A percentile compares a stretch with the other conserved stretches of the same genome.
Evolutionary conservation across 1,140 invertebrate genomes (phyloP).

Genomic region (Calosoma granatense): DNA sequence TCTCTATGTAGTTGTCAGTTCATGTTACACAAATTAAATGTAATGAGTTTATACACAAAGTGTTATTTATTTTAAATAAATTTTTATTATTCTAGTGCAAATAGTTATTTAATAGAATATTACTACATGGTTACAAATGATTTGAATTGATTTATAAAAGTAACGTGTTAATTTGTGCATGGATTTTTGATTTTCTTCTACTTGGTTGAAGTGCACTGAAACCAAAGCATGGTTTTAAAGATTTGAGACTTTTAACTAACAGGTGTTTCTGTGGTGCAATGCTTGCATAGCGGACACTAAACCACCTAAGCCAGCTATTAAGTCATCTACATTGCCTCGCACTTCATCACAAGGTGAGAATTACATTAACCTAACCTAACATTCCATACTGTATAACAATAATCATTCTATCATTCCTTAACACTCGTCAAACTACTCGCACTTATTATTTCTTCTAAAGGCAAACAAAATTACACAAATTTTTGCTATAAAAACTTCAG

Average conservation of each 20-base stretch:
- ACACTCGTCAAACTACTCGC: no score
- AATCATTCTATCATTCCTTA: no score
- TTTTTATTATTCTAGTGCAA: no score
- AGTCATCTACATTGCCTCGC: slow-evolving; percentile 84
- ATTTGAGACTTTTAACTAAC: slow-evolving; percentile 22
- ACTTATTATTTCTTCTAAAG: no score
- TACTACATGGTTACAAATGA: no score
- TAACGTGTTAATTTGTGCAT: no score
- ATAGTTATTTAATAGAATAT: no score
- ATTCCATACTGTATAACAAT: slow-evolving; percentile 7
- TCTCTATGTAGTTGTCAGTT: no score
- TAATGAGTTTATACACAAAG: no score
- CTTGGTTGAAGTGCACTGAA: background rate
- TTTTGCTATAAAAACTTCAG: background rate
- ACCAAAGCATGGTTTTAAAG: background rate
- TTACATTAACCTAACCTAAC: slow-evolving; percentile 15
- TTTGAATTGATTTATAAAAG: no score
- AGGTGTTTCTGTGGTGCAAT: slow-evolving; percentile 32
- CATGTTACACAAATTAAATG: no score
- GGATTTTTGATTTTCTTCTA: background rate
- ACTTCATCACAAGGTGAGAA: slow-evolving; percentile 84
- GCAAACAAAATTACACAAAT: background rate
- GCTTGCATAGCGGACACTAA: slow-evolving; percentile 73
- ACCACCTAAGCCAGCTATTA: slow-evolving; percentile 88
- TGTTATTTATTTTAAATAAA: no score